These are phyloP conservation scores for Cephus sareptanus DNA, from an alignment of 2,888 invertebrate species.

Conservation along the genomic window DNA sequence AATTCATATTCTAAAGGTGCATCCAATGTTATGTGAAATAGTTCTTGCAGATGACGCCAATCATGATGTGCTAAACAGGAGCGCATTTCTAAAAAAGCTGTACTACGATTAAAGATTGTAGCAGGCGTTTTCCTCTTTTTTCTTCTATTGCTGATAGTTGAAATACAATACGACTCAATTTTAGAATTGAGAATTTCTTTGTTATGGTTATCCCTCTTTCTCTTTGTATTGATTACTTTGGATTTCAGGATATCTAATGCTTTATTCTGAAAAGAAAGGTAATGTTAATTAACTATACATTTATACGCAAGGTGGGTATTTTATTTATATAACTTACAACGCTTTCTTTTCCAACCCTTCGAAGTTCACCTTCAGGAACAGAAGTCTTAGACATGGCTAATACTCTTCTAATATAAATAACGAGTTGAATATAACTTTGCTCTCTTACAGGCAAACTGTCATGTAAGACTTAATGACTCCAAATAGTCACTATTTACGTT, in stretches of 20 bases:
- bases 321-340: not conserved
- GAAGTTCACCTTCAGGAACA: not conserved
- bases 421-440: not conserved
- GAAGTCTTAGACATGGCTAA: not conserved
- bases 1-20: slow-evolving; percentile 9
- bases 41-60: not conserved
- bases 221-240: not conserved
- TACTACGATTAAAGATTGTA: slow-evolving; percentile 4
- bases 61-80: slow-evolving; percentile 3
- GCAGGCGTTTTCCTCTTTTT: not conserved
- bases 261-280: not conserved
- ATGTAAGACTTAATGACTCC: not conserved
- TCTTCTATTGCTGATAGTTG: not conserved
- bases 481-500: not conserved
- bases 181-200: not conserved
- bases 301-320: not conserved
- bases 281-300: not conserved
- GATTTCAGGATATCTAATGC: not conserved
- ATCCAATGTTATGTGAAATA: slow-evolving; percentile 5
- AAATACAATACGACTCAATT: not conserved
- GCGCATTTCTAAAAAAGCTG: slow-evolving; percentile 8
- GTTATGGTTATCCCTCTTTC: not conserved
- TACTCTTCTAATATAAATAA: not conserved
- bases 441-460: not conserved
- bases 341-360: not conserved